Base-by-base conservation (phyloP, 2,888 invertebrate genomes). In the Hyles lineata region DNA sequence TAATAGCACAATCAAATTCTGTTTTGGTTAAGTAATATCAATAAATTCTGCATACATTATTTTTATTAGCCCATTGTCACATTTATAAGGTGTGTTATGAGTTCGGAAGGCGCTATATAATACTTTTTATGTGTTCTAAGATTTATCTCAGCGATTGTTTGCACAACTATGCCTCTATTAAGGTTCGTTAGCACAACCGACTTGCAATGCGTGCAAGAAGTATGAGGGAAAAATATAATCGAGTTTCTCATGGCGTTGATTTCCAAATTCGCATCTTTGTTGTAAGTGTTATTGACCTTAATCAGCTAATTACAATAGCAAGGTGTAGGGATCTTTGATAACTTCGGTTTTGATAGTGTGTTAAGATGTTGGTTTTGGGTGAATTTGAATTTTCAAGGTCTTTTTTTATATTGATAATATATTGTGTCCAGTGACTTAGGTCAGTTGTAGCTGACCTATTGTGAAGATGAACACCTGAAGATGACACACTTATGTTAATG, bases 261-360 rank as follows among this genome's bases (percentile, higher is more conserved):
- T 81, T 84, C 76, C 77, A 81, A 82, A 82, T 79, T 83, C 75
- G 77, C 80, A 80, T 78, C 80, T 81, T 81, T 82, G 80, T 80
- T 71, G 74, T 74, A 52, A 21, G 69, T 70, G 69, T 61, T 71
- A 35, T 58, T 70, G 43, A 74, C 72, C 63, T 71, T 63, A 67
- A 67, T 67, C 1, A 21, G n/a, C 35, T 19, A n/a, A 19, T 62
- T 62, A 29, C 7, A 19, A 32, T 29, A 62, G n/a, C 19, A 29
- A 19, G 29, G 17, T 61, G 25, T 19, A 5, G 61, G 0, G 19
- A 55, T 55, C 55, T 55, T 55, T 7, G 55, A 55, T 55, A 7
- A 55, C 55, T 55, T 55, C 55, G 7, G n/a, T 19, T 17, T 19
- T 55, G 8, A n/a, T 43, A 43, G 43, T 2, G 8, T 55, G 19